A percentile compares a stretch with the other conserved stretches of the same genome.
Conservation (phyloP, 2,888 invertebrate species). For the Muschampia plurimacula region DNA sequence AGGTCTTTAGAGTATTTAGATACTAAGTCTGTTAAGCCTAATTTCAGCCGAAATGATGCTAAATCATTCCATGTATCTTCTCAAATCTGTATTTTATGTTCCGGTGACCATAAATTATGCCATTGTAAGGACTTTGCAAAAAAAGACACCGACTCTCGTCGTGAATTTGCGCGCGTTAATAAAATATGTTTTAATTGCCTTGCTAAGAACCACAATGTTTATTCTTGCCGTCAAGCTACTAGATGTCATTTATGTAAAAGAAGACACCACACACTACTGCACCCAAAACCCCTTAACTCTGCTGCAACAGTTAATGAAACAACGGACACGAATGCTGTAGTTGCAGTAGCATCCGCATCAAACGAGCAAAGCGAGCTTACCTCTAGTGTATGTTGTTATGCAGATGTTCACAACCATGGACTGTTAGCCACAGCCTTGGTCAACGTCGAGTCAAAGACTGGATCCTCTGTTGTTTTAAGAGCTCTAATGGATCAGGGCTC, state of each 20-base stretch:
- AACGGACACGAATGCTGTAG: background rate
- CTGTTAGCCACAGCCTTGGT: conserved; percentile 35
- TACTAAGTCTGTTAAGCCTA: conserved; percentile 12
- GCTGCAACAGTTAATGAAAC: conserved; percentile 83
- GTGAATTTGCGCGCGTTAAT: conserved; percentile 16
- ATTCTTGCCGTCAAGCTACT: conserved; percentile 24
- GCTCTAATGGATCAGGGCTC: conserved; percentile 42
- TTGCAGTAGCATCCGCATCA: conserved; percentile 6
- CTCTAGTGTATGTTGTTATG: conserved; percentile 24
- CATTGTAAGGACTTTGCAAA: conserved; percentile 25
- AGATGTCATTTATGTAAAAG: conserved; percentile 28
- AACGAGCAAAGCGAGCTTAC: conserved; percentile 18
- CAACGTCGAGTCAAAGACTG: conserved; percentile 32
- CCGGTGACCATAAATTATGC: conserved; percentile 21
- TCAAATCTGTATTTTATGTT: conserved; percentile 26
- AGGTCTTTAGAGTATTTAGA: conserved; percentile 33
- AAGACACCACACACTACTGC: conserved; percentile 89
- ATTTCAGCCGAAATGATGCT: background rate
- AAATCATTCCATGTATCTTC: conserved; percentile 19
- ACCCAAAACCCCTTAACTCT: conserved; percentile 84
- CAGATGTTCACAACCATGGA: conserved; percentile 30
- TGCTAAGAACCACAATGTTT: conserved; percentile 17
- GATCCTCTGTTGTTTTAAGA: conserved; percentile 29
- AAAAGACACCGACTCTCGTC: conserved; percentile 21
- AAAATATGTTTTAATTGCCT: conserved; percentile 27